Evolutionary conservation across 1,140 invertebrate species (phyloP), one percentile per base, ranked within the genome.

Genomic region (Euborellia annulipes): DNA sequence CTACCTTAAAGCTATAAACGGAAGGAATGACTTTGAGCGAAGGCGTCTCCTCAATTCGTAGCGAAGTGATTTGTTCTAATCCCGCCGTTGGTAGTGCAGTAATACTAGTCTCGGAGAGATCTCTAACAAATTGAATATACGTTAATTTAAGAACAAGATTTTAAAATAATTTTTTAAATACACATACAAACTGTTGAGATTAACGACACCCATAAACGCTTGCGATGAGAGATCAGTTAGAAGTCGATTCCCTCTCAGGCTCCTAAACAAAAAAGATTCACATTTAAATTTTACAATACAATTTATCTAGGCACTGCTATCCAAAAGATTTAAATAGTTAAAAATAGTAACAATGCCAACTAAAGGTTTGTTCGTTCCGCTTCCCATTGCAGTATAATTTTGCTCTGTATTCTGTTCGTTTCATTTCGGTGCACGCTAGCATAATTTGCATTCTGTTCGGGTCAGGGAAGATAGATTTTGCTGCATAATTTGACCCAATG

Each of bases 1-100:
- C 65, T 60, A 80, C 78, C 62, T 69, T 62, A 54, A 88, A 83
- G 55, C 82, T 73, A 55, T 85, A 80, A 44, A 91, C 78, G 14
- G 84, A 85, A 2, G 86, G 86, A 56, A 92, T 83, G 38, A 76
- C 74, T 58, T 80, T 82, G 42, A 92, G 60, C 0, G 75, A 70
- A 11, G 72, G 71, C 0, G 82, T 84, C 46, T 79, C 72, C 54
- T 76, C 68, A 50, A 92, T 69, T 34, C 71, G 68, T 16, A 92
- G 67, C 36, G 70, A 66, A 59, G 85, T 75, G 14, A 92, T 57
- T 30, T 72, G 70, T 37, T 78, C 67, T 9, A 92, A 62, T 4
- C 85, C 86, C 14, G 63, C 64, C 0, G 76, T 77, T 1, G 87
- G 86, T 16, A 91, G 63, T 9, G 63, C 65, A 3, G 69, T 73